Conservation (phyloP, 2,113 vertebrate species). For the Coptodon bakossiorum region DNA sequence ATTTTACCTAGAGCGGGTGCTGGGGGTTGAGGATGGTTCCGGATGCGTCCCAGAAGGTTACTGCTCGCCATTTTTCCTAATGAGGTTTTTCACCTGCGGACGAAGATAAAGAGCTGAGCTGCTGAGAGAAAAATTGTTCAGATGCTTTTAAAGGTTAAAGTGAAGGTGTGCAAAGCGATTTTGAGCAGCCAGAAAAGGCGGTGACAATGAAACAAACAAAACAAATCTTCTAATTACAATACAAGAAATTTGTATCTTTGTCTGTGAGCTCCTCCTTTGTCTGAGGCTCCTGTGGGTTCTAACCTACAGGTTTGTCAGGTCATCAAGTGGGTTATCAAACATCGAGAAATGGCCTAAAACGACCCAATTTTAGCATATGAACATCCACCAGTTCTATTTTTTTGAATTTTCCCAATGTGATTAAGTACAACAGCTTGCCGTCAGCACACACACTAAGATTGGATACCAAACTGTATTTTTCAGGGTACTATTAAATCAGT, state of each 20-base stretch:
- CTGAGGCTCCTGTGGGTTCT: not conserved
- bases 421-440: not conserved
- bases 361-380: not conserved
- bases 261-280: not conserved
- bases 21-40: not conserved
- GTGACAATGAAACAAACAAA: not conserved
- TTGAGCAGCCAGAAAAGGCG: not conserved
- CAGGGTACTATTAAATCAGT: not conserved
- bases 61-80: not conserved
- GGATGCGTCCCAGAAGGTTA: not conserved
- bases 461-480: not conserved
- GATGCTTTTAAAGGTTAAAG: not conserved
- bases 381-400: not conserved
- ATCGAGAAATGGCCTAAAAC: not conserved
- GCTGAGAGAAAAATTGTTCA: not conserved
- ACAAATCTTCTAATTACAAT: not conserved
- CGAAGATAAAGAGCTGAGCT: not conserved
- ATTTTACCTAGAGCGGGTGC: not conserved
- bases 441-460: not conserved
- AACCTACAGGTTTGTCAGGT: not conserved
- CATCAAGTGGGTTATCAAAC: not conserved
- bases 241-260: not conserved
- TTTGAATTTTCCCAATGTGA: not conserved
- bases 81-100: not conserved
- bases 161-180: not conserved